Base-by-base conservation (phyloP, 2,888 invertebrate genomes). In the Nemotelus nigrinus region DNA sequence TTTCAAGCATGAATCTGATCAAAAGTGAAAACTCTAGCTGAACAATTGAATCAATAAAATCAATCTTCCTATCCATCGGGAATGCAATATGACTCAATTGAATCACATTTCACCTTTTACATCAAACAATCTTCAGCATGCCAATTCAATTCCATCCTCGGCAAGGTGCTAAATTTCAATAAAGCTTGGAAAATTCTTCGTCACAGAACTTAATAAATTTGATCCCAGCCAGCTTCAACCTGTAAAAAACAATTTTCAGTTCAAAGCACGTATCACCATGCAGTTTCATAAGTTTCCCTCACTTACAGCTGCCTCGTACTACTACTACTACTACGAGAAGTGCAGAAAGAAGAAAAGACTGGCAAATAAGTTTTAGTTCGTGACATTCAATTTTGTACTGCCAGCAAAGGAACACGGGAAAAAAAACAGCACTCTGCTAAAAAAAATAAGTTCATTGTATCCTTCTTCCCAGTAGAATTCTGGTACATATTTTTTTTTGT, bases 261-360 rank as follows among this genome's bases (percentile, higher is more conserved):
- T 4, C 4, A 3, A 43, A 3, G 8, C 70, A 70, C 70, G 70
- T 70, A 70, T 25, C 25, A 25, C 25, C 25, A 25, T 25, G 25
- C 70, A 55, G 41, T 55, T 55, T 53, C 70, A 70, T 55, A 70
- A 70, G 39, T 68, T 68, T 70, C 70, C 25, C 63, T 43, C 25
- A 25, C 25, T 25, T 25, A 25, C 25, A 25, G 25, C 25, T 25
- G 25, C 0, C 25, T 25, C 25, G 25, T 25, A 25, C 25, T 25
- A 25, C 25, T 25, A 25, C 25, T 25, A 25, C 25, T 25, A 25
- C 25, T 25, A 25, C 53, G 48, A 5, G 47, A 45, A 64, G 8
- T 8, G 45, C 43, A 3, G 64, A 64, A 44, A 48, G 50, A 67
- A 48, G 8, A 2, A 67, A 43, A 70, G 8, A 43, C 50, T 6